Evolutionary conservation across 2,888 invertebrate genomes (phyloP), one percentile per base, ranked within the genome.

Genomic region (Lottia gigantea): DNA sequence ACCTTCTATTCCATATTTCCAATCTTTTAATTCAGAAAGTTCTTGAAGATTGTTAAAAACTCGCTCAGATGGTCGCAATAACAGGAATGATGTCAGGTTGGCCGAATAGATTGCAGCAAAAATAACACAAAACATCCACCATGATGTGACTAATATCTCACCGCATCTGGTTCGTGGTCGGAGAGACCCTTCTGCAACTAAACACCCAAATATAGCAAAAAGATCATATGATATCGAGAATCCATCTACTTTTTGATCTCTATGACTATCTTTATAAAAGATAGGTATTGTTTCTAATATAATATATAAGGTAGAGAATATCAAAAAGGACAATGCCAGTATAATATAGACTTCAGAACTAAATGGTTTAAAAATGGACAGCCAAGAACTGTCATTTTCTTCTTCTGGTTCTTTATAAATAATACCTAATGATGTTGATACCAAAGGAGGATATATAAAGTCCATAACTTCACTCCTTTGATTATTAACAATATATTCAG

Each of bases 51-150:
- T 19, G 19, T n/a, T 55, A 19, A 55, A 55, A 19, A 19, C n/a
- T 19, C 7, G n/a, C 19, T 55, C 19, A 4, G 55, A 2, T 19
- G 15, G n/a, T 55, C 4, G 12, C 15, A 55, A n/a, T 19, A 55
- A 19, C 8, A 55, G 55, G 1, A 16, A 55, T 11, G 55, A 55
- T 16, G 62, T 67, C 16, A 67, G 25, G 16, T 19, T 67, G 16
- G 62, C 67, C 7, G 45, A 61, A 46, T 67, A 67, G 25, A 62
- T 62, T 26, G 67, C 67, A 2, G 67, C 62, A n/a, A 62, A 67
- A 15, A 67, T 62, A 11, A 67, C 23, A 62, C 62, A 61, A 62
- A 67, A 67, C 25, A 67, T 31, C 67, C 61, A 67, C 67, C 67
- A 67, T n/a, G 67, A 61, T 16, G 62, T 31, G 25, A 62, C 25